phyloP scores from a whole-genome alignment of 2,113 vertebrate genomes.

The Ondatra zibethicus region DNA sequence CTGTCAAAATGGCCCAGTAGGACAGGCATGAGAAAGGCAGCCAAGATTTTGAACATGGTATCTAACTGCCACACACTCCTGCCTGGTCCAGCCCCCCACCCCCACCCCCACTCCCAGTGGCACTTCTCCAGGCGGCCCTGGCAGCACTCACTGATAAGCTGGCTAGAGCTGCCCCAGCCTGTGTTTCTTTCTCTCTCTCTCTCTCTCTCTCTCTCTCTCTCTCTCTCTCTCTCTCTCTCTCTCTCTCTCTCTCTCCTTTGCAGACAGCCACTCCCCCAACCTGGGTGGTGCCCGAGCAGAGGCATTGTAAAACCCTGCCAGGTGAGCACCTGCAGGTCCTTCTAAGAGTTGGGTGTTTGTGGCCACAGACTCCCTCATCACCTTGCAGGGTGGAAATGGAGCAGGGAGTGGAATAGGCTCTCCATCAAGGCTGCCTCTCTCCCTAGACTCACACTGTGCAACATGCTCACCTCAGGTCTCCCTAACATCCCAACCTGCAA shows the following conservation, averaged over 20 bases:
- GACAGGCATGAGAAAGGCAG: background rate
- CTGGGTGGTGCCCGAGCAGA: background rate
- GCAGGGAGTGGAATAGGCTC: background rate
- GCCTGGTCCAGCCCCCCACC: background rate
- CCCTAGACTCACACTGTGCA: background rate
- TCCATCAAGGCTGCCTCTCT: background rate
- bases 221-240: background rate
- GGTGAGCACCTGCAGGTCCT: background rate
- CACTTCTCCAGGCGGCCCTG: constrained; percentile 13
- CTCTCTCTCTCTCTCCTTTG: background rate
- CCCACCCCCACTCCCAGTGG: background rate
- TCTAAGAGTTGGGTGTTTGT: background rate
- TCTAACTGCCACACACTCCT: background rate
- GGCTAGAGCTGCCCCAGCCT: background rate
- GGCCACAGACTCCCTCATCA: background rate
- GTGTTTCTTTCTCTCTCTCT: background rate
- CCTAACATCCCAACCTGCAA: background rate
- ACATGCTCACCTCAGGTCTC: background rate
- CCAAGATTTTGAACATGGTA: background rate
- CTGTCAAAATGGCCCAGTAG: background rate
- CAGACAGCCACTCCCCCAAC: background rate
- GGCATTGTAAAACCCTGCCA: background rate
- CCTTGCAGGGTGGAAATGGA: background rate
- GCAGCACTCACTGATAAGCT: constrained; percentile 13
- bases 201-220: background rate